A percentile compares a stretch with the other conserved stretches of the same genome.
phyloP scores from a whole-genome alignment of 2,113 vertebrate species.

The Prunella himalayana region DNA sequence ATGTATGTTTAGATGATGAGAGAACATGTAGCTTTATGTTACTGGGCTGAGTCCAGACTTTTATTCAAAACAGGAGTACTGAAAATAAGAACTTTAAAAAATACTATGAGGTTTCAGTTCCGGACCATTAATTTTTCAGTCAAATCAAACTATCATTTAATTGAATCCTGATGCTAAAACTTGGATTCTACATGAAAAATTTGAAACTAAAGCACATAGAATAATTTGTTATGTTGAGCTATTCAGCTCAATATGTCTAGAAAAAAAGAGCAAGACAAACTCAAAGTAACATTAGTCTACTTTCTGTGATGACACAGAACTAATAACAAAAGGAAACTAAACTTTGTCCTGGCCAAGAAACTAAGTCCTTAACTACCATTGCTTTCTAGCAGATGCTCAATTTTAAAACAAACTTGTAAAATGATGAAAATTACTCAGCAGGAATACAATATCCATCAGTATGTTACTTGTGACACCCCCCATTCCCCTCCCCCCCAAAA shows the following conservation, averaged over 20 bases:
- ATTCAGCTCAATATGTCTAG: conserved; percentile 72
- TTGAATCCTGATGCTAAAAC: conserved; percentile 81
- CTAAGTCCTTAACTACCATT: conserved; percentile 28
- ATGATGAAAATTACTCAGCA: neutral
- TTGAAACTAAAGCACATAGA: conserved; percentile 75
- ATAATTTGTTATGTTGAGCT: conserved; percentile 79
- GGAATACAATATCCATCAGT: neutral
- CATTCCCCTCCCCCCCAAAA: fast-evolving
- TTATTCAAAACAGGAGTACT: conserved; percentile 80
- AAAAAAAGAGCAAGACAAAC: conserved; percentile 56
- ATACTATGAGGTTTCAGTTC: conserved; percentile 73
- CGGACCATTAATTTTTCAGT: conserved; percentile 82
- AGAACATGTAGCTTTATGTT: conserved; percentile 69
- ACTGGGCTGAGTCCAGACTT: conserved; percentile 74
- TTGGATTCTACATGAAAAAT: conserved; percentile 76
- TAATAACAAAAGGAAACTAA: conserved; percentile 69
- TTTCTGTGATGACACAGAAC: conserved; percentile 66
- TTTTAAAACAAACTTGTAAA: neutral
- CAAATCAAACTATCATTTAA: conserved; percentile 83
- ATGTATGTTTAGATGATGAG: conserved; percentile 52
- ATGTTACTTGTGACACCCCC: neutral
- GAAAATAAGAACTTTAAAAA: conserved; percentile 63
- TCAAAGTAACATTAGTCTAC: conserved; percentile 60
- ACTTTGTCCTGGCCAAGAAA: conserved; percentile 37
- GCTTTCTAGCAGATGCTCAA: neutral